Conservation (phyloP, 2,888 invertebrate genomes). For the Orchesella flavescens region DNA sequence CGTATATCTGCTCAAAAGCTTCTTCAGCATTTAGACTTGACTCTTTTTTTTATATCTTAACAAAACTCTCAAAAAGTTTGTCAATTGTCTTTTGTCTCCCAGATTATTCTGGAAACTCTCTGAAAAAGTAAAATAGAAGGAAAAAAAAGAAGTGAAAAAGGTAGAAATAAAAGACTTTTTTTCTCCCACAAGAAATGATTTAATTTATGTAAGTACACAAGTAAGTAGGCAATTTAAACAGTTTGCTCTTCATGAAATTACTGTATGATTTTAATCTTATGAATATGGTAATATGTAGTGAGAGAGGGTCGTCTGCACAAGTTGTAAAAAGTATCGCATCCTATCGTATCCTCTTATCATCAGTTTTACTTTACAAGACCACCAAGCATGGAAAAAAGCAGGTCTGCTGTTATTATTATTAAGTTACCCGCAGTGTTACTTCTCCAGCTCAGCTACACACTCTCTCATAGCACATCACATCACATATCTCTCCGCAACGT, state of each 20-base stretch:
- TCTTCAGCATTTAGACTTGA: no score
- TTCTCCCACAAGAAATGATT: slow-evolving; percentile 19
- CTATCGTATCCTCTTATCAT: slow-evolving; percentile 13
- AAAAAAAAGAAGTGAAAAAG: not conserved
- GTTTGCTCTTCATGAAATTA: slow-evolving; percentile 40
- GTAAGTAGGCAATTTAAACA: slow-evolving; percentile 34
- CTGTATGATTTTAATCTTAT: slow-evolving; percentile 1
- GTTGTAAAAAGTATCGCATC: not conserved
- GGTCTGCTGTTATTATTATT: slow-evolving; percentile 43
- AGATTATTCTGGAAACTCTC: slow-evolving; percentile 10
- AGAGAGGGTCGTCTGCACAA: not conserved
- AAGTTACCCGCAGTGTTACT: slow-evolving; percentile 21
- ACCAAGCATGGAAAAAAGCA: slow-evolving; percentile 31
- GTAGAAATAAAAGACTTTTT: slow-evolving; percentile 5
- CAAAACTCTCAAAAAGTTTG: slow-evolving; percentile 20
- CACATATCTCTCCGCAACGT: slow-evolving; percentile 40
- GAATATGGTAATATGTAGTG: not conserved
- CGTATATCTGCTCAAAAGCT: not conserved
- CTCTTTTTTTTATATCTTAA: slow-evolving; percentile 2
- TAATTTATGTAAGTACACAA: slow-evolving; percentile 44
- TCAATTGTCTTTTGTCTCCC: slow-evolving; percentile 34
- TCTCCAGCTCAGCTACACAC: slow-evolving; percentile 6
- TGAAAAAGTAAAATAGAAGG: slow-evolving; percentile 1
- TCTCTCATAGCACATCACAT: slow-evolving; percentile 22
- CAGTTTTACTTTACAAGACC: slow-evolving; percentile 48